Evolutionary conservation across 2,797 vertebrate species (phyloP), one percentile per base, ranked within the genome.

Genomic region (Simalia tracyae): DNA sequence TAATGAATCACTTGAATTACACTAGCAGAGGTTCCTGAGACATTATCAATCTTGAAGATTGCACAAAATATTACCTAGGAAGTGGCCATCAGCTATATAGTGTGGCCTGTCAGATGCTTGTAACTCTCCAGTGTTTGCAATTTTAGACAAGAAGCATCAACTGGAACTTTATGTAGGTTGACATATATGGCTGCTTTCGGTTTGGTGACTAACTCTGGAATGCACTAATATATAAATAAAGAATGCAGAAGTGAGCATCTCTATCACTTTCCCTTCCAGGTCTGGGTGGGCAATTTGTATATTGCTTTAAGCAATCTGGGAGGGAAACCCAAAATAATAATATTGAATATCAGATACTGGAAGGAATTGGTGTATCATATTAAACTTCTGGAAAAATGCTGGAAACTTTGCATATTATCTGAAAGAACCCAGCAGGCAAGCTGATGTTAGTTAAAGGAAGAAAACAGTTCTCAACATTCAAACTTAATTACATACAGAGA

Each of bases 391-490:
- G 26, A 81, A 90, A 28, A 50, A 84, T 12, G 0, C 22, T 6
- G 28, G 46, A 50, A 50, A 12, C 14, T 26, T 84, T 24, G 50
- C 28, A 66, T 0, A 0, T 0, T 0, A 93, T 81, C 12, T 87
- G 86, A 28, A 93, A 89, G 26, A 85, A 10, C 7, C 88, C 5
- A 36, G 0, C 64, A 8, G 90, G 64, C 88, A 90, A 2, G 91
- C 9, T 94, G 76, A 60, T 60, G 50, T 81, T 24, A 42, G 56
- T 84, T 60, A 90, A 93, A 61, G 2, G 8, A 89, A 17, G 7
- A n/a, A 90, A 5, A 89, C 2, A 22, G 8, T 86, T 91, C 88
- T 92, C 95, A 95, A 63, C 46, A 76, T 14, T 81, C 92, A 92
- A 90, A 26, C 46, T 10, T 84, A 94, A 68, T 26, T 64, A 84